Evolutionary conservation across 2,888 invertebrate genomes (phyloP).

Genomic region (Eupithecia exiguata): DNA sequence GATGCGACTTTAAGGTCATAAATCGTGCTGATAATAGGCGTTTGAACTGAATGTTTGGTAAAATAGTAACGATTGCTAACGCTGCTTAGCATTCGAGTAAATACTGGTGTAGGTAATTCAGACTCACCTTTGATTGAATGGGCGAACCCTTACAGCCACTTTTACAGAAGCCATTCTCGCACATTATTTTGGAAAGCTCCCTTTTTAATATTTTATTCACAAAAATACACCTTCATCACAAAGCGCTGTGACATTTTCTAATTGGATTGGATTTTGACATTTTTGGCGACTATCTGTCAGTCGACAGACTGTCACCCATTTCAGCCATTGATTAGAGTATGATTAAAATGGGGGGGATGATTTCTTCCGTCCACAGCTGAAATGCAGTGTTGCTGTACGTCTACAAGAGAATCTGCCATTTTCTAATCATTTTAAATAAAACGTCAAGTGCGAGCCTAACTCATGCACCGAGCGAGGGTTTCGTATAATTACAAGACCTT

Average conservation of each 20-base stretch:
- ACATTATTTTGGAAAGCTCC: constrained; percentile 77
- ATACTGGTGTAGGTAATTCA: constrained; percentile 9
- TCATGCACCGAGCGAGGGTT: too few relatives aligned
- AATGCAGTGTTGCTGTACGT: neutral
- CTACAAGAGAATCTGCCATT: neutral
- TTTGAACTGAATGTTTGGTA: constrained; percentile 44
- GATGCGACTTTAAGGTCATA: constrained; percentile 13
- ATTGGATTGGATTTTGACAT: constrained; percentile 45
- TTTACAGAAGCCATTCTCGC: constrained; percentile 94
- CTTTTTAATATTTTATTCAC: constrained; percentile 64
- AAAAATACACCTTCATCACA: constrained; percentile 65
- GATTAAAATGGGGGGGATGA: neutral
- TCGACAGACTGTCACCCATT: too few relatives aligned
- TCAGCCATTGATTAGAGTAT: too few relatives aligned
- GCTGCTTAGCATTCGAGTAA: constrained; percentile 49
- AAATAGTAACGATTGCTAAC: constrained; percentile 50
- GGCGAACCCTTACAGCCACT: constrained; percentile 95
- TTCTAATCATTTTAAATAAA: too few relatives aligned
- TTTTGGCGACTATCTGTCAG: neutral
- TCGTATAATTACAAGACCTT: too few relatives aligned
- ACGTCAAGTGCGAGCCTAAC: too few relatives aligned
- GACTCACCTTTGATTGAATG: constrained; percentile 93
- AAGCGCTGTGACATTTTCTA: constrained; percentile 66
- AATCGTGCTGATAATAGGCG: constrained; percentile 48
- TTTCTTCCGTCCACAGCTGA: neutral